Evolutionary conservation across 2,113 vertebrate species (phyloP), one percentile per base, ranked within the genome.

Genomic region (Myiopsitta monachus): DNA sequence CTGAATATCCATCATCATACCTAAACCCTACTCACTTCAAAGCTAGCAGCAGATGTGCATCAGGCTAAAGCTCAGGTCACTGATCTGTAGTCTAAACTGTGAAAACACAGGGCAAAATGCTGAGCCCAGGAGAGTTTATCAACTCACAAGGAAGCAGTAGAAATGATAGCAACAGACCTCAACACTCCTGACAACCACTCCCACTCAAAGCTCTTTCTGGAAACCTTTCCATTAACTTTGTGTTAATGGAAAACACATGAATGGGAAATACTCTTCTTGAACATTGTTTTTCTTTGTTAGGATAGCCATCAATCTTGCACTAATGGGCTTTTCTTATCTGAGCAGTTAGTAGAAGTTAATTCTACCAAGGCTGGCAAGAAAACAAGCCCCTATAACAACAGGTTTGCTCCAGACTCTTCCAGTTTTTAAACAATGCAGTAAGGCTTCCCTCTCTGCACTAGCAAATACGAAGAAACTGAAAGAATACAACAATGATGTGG

Each of bases 281-380:
- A 76, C 52, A 76, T 85, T 89, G 81, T 78, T 93, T 74, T 86
- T 63, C 79, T 85, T 86, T 92, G 88, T 84, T 94, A 92, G 69
- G 47, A 47, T 79, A 88, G 38, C 80, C 66, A 91, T 90, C 90
- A 66, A 51, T 94, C 94, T 95, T 85, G 17, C 47, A n/a, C 75
- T 75, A 80, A 84, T 79, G 49, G 43, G 10, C 88, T 95, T 94
- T 93, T 46, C 88, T 96, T 94, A 95, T 87, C 95, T 81, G 27
- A 44, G 52, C 69, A 82, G 52, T 85, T 70, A 92, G 59, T 3
- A 44, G 30, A 67, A 90, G 57, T 54, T 90, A n/a, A 82, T 87
- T 97, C 74, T 87, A 68, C 47, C 62, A 88, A 80, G 41, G 57
- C 63, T 78, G 86, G 83, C 76, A 87, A 88, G 55, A 69, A 93